A percentile compares a stretch with the other conserved stretches of the same genome.
These are phyloP conservation scores for Agraylea sexmaculata DNA, from an alignment of 1,140 invertebrate genomes.

Conservation along the genomic window DNA sequence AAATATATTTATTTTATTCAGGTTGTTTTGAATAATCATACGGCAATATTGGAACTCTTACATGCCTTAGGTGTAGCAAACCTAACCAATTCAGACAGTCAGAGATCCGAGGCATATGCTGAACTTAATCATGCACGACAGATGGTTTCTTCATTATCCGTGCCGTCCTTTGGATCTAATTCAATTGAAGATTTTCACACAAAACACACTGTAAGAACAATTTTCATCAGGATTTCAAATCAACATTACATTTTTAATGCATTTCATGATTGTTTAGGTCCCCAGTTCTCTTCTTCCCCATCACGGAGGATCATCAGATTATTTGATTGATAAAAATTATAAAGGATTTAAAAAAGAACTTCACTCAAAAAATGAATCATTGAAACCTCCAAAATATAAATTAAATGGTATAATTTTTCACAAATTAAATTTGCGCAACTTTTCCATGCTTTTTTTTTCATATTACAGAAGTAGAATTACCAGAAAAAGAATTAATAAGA, in stretches of 20 bases:
- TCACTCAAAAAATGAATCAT: not conserved
- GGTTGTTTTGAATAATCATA: constrained; percentile 12
- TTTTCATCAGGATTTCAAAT: too few species aligned
- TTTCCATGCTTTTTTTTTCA: too few species aligned
- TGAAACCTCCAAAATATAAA: not conserved
- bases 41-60: constrained; percentile 16
- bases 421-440: constrained; percentile 1
- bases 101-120: too few species aligned
- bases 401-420: not conserved
- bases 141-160: too few species aligned
- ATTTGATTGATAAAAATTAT: constrained; percentile 24
- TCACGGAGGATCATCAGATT: constrained; percentile 27
- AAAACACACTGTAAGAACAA: too few species aligned
- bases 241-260: too few species aligned
- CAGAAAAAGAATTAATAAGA: constrained; percentile 29
- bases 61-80: constrained; percentile 15
- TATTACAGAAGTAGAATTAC: constrained; percentile 24
- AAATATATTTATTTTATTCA: constrained; percentile 7
- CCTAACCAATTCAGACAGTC: too few species aligned
- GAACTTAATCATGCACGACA: too few species aligned
- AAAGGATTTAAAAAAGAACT: constrained; percentile 14
- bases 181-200: too few species aligned
- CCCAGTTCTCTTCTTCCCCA: constrained; percentile 28
- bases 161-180: too few species aligned
- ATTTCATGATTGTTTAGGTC: too few species aligned